Evolutionary conservation across 2,888 invertebrate genomes (phyloP), one percentile per base, ranked within the genome.

Genomic region (Trachelus troglodyta): DNA sequence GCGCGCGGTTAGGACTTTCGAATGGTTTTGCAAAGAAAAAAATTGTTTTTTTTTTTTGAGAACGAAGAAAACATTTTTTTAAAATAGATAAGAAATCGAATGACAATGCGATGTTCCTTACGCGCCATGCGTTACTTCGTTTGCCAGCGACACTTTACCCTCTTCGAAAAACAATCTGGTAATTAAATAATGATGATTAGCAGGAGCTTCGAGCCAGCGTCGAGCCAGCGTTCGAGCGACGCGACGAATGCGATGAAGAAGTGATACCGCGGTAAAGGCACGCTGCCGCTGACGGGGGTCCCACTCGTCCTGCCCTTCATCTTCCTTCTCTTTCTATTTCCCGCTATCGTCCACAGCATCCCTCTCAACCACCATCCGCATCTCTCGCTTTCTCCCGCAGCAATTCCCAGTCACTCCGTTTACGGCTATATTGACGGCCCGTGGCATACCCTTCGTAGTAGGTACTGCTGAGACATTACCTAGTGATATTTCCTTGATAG

Each of bases 151-250:
- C 69, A 69, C 69, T 69, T 33, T 33, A 4, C 1, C 23, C 30
- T n/a, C 74, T n/a, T 79, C 80, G 85, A 88, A 87, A 87, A 88
- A 88, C 84, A 79, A 80, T 83, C 85, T 81, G 81, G 86, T 89
- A 88, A 90, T 89, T 89, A 88, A 90, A 89, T 89, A 89, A 89
- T 87, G 88, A 89, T 88, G 88, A 90, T 90, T 89, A 89, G 88
- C 86, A 82, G 83, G 76, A 82, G 83, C 80, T 40, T 81, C 81
- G 82, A 81, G 81, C 84, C 82, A 85, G 86, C 86, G 83, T 85
- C 86, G 83, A 40, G 15, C 4, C 40, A 40, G 40, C 40, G 40
- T 40, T 15, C 40, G 40, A 87, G 83, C 86, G 80, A 87, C 87
- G 87, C 88, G 86, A 86, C 85, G 87, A 89, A 88, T 89, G 89